Evolutionary conservation across 2,797 vertebrate genomes (phyloP).

Genomic region (Pygocentrus nattereri): DNA sequence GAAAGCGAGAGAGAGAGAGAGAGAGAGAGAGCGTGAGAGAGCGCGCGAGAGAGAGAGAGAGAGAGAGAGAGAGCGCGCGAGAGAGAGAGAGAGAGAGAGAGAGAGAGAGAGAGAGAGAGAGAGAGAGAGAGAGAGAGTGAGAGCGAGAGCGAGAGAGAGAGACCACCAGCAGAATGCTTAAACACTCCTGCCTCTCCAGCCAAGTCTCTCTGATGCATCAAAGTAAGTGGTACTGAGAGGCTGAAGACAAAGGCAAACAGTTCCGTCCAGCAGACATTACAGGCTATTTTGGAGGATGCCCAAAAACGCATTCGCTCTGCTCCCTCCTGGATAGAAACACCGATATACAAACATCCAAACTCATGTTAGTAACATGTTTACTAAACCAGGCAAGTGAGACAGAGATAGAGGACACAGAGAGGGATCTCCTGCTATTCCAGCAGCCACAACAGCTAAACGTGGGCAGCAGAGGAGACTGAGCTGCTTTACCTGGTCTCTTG

Average conservation of each 20-base stretch:
- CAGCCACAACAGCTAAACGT: too few species aligned
- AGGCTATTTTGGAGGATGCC: too few species aligned
- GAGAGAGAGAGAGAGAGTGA: background rate
- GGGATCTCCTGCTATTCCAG: too few species aligned
- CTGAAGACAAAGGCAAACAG: background rate
- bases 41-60: background rate
- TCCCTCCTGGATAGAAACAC: too few species aligned
- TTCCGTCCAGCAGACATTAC: too few species aligned
- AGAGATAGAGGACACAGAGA: too few species aligned
- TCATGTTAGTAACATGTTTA: too few species aligned
- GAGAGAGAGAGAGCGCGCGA: background rate
- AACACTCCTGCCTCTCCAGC: too few species aligned
- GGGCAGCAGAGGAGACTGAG: too few species aligned
- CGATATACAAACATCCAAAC: too few species aligned
- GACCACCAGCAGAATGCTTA: slow-evolving; percentile 41
- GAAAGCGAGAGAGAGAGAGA: background rate
- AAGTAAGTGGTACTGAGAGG: background rate
- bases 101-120: background rate
- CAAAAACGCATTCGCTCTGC: too few species aligned
- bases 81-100: background rate
- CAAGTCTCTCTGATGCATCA: background rate
- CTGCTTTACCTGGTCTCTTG: too few species aligned
- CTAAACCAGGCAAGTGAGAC: background rate
- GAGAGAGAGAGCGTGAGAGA: background rate
- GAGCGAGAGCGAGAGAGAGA: slow-evolving; percentile 16